Percentiles rank a stretch among this genome's conserved stretches.
These are phyloP conservation scores for Iguana delicatissima DNA, from an alignment of 2,797 vertebrate species.

Conservation along the genomic window DNA sequence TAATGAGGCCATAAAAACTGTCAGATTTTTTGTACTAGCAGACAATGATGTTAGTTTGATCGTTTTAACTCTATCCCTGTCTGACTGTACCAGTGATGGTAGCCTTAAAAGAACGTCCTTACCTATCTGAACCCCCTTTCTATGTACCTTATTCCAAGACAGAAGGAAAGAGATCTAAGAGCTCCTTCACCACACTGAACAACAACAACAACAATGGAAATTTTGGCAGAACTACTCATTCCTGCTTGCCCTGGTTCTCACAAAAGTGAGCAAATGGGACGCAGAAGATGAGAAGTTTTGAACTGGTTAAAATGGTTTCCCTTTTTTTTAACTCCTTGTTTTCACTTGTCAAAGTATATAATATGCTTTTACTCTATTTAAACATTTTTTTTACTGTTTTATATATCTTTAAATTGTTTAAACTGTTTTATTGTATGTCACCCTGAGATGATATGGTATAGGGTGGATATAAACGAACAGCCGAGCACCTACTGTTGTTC, in stretches of 20 bases:
- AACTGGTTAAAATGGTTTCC: too few species aligned
- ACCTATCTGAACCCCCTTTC: not conserved
- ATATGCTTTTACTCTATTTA: too few species aligned
- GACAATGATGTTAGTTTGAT: not conserved
- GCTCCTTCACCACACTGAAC: not conserved
- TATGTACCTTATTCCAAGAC: not conserved
- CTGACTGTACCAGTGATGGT: not conserved
- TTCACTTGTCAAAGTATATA: too few species aligned
- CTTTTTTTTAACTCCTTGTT: too few species aligned
- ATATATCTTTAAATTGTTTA: too few species aligned
- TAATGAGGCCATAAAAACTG: slow-evolving; percentile 2
- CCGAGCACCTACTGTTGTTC: not conserved
- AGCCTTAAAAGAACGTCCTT: not conserved
- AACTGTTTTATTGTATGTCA: too few species aligned
- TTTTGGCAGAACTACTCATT: not conserved
- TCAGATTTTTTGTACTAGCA: not conserved
- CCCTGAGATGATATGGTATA: too few species aligned
- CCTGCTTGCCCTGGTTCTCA: not conserved
- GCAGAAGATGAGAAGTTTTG: not conserved
- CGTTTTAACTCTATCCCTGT: not conserved
- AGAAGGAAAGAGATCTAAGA: not conserved
- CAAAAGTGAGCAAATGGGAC: not conserved
- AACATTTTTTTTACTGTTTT: too few species aligned
- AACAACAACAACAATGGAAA: not conserved
- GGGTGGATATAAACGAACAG: too few species aligned